Percentiles rank a stretch among this genome's conserved stretches.
Conservation (phyloP, 2,797 vertebrate species). For the Psittacula derbiana region DNA sequence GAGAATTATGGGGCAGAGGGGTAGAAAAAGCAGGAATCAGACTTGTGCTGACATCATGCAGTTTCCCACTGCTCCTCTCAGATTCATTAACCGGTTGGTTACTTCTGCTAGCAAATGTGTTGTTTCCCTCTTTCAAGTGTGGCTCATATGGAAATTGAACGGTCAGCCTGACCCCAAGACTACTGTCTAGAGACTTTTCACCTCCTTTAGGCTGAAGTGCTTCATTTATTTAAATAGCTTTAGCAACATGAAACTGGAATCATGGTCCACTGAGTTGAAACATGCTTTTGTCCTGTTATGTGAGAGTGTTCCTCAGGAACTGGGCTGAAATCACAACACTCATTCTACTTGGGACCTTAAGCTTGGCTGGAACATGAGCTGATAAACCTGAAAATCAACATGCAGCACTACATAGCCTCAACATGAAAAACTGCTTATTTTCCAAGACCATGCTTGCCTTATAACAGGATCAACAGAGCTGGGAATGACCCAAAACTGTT, state of each 20-base stretch:
- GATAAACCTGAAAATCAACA: not conserved
- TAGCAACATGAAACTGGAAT: not conserved
- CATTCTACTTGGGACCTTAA: not conserved
- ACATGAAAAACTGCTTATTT: not conserved
- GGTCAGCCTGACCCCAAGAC: not conserved
- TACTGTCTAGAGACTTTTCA: not conserved
- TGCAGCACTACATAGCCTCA: not conserved
- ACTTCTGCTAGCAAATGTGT: not conserved
- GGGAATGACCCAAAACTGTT: not conserved
- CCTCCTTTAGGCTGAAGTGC: not conserved
- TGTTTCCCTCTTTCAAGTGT: not conserved
- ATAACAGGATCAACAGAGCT: not conserved
- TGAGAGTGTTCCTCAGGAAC: not conserved
- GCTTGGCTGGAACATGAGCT: not conserved
- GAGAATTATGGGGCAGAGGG: accelerated
- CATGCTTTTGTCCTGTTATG: not conserved
- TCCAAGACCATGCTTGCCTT: not conserved
- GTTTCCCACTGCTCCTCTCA: not conserved
- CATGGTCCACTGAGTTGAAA: not conserved
- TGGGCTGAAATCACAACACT: not conserved
- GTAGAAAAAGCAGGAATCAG: not conserved
- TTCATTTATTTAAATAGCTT: not conserved
- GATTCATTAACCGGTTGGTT: not conserved
- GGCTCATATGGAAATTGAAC: accelerated
- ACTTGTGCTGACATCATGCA: not conserved